Percentiles rank a stretch among this genome's conserved stretches.
Conservation (phyloP, 2,113 vertebrate species). For the Hylia prasina region DNA sequence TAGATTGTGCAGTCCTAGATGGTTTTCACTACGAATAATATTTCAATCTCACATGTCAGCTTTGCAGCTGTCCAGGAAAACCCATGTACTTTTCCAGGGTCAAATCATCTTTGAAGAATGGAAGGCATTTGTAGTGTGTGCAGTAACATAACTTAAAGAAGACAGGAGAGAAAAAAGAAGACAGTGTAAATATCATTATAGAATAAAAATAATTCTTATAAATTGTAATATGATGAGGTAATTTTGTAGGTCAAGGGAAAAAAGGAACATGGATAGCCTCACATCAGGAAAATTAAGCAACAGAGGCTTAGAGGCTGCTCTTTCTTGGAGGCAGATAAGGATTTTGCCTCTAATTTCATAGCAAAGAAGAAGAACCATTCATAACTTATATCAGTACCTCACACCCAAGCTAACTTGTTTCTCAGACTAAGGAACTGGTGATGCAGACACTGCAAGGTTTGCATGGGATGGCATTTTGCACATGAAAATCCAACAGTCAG, state of each 20-base stretch:
- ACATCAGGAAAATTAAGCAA: background rate
- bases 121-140: background rate
- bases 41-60: background rate
- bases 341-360: background rate
- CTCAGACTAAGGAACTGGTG: background rate
- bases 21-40: background rate
- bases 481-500: background rate
- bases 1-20: background rate
- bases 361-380: background rate
- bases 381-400: background rate
- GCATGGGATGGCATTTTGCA: background rate
- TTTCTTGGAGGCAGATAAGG: background rate
- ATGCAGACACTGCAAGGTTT: background rate
- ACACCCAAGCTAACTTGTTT: background rate
- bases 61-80: background rate
- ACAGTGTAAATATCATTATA: background rate
- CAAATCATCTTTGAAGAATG: background rate
- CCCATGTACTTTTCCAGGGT: background rate
- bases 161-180: background rate
- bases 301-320: background rate
- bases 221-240: background rate
- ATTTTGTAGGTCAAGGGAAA: background rate
- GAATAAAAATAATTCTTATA: background rate
- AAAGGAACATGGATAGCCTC: background rate
- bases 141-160: background rate